Evolutionary conservation across 2,888 invertebrate species (phyloP), one percentile per base, ranked within the genome.

Genomic region (Stenodera caucasica): DNA sequence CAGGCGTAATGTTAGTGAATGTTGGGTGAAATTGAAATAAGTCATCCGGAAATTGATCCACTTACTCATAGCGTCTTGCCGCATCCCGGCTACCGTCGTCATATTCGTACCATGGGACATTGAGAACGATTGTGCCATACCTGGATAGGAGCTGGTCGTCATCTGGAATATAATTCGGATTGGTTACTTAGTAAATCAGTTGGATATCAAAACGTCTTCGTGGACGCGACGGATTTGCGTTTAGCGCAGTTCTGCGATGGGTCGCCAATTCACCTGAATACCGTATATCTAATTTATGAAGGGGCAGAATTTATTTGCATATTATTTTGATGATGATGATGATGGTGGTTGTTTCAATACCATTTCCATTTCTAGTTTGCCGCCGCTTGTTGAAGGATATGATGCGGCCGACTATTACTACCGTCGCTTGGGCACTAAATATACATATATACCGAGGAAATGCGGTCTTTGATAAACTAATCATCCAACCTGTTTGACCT

Each of bases 61-160:
- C 87, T 87, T 82, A 90, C 91, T 90, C 90, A 91, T 91, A 70
- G 90, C 85, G 78, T 91, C 91, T 80, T 91, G 91, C 71, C 95
- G 86, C 88, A 94, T 94, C 70, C 93, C 93, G 52, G 87, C 83
- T 40, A 93, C 92, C 57, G 93, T 90, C 68, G 92, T 90, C 95
- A 96, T 96, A 79, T 95, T 95, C 75, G 94, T 90, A 58, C 92
- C 87, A 81, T 96, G 95, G 52, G 94, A 89, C 94, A 96, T 96
- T 64, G 94, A 92, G 83, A 96, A 97, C 52, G 94, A 94, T 80
- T 96, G 96, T 21, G 92, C 91, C 93, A 96, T 96, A 67, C 90
- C 88, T 54, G 95, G 94, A 81, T 96, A 96, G 53, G 94, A 92
- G 75, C 93, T 90, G 51, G 93, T 90, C 60, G 92, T 91, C 96